phyloP scores from a whole-genome alignment of 2,888 invertebrate species.

The Cecidostiba fungosa region DNA sequence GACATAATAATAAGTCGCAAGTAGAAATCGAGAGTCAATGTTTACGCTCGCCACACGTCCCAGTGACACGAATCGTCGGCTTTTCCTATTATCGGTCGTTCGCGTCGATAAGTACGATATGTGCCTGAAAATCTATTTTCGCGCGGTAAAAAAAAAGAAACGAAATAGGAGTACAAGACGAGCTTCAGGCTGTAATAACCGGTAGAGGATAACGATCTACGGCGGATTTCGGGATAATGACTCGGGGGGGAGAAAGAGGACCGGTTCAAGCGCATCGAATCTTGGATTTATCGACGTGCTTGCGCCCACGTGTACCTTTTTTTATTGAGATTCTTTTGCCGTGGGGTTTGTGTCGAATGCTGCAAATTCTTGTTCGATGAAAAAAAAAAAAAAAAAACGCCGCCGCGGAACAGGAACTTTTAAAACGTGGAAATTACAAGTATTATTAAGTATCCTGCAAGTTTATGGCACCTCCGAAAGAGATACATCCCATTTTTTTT shows the following conservation, averaged over 20 bases:
- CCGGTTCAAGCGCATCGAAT: constrained; percentile 50
- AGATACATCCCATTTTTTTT: background rate
- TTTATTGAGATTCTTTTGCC: background rate
- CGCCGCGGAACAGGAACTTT: background rate
- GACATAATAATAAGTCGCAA: too few species aligned
- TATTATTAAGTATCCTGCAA: background rate
- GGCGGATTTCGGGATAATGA: constrained; percentile 69
- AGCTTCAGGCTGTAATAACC: constrained; percentile 66
- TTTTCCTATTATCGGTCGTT: background rate
- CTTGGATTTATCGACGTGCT: constrained; percentile 51
- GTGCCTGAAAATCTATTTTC: background rate
- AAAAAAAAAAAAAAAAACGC: background rate
- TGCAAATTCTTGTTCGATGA: background rate
- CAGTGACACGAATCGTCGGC: constrained; percentile 59
- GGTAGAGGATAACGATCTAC: constrained; percentile 67
- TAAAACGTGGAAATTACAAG: background rate
- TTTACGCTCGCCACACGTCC: constrained; percentile 52
- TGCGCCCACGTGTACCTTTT: background rate
- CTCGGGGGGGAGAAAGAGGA: constrained; percentile 8
- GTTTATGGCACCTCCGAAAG: background rate
- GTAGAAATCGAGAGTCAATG: too few species aligned
- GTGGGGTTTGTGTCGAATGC: background rate
- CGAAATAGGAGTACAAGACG: background rate
- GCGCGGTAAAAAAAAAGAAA: background rate
- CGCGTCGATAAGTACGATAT: too few species aligned